phyloP scores from a whole-genome alignment of 1,140 invertebrate genomes.

The Hirudo medicinalis region DNA sequence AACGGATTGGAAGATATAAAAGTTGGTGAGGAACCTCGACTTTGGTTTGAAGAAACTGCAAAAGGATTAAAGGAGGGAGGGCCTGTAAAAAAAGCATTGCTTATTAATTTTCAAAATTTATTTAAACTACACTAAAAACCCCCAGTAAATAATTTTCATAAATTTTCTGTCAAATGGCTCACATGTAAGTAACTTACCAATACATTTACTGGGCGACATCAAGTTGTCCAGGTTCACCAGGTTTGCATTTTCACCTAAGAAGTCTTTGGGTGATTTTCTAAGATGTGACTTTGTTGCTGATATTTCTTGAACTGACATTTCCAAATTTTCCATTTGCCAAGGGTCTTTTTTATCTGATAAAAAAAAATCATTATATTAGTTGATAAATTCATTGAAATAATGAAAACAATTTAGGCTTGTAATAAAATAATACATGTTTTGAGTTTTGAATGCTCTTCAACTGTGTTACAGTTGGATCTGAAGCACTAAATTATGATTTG shows the following conservation, averaged over 20 bases:
- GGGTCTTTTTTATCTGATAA: slow-evolving; percentile 9
- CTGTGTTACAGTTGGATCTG: no score
- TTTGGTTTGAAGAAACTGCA: no score
- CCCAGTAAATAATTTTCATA: no score
- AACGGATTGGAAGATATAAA: background rate
- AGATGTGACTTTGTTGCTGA: background rate
- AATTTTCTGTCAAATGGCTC: background rate
- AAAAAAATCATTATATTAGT: background rate
- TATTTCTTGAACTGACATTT: slow-evolving; percentile 3
- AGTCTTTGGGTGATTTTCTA: slow-evolving; percentile 35
- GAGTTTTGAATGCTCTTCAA: no score
- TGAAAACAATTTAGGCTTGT: no score
- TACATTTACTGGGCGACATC: slow-evolving; percentile 24
- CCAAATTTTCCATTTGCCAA: slow-evolving; percentile 12
- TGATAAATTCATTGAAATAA: background rate
- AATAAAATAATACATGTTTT: no score
- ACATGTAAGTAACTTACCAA: background rate
- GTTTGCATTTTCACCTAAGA: slow-evolving; percentile 34
- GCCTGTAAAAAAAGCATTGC: no score
- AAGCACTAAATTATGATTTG: no score
- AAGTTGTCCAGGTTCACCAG: slow-evolving; percentile 37
- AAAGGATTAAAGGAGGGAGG: no score
- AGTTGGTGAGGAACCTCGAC: no score
- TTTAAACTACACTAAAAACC: no score
- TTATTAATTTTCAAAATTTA: no score